Percentiles rank a stretch among this genome's conserved stretches.
Conservation (phyloP, 2,113 vertebrate species). For the Hemiprocne comata region DNA sequence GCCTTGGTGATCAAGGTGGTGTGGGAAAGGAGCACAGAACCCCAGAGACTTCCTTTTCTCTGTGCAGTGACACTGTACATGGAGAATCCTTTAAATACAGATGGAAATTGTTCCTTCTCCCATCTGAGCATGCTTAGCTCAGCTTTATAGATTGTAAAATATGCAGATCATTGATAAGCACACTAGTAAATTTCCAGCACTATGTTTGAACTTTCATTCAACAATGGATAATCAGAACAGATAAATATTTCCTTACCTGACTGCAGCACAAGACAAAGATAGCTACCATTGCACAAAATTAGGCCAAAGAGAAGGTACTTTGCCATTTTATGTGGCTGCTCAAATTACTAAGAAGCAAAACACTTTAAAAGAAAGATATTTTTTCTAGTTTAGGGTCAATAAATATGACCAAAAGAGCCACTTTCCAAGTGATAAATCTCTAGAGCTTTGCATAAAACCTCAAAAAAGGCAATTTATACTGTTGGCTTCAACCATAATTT, state of each 20-base stretch:
- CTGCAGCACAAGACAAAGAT: background rate
- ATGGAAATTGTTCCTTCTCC: background rate
- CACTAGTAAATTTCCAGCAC: background rate
- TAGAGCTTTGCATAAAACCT: constrained; percentile 4
- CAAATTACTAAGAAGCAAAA: background rate
- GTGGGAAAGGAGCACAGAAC: background rate
- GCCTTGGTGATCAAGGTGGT: background rate
- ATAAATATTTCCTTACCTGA: background rate
- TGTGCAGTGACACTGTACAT: background rate
- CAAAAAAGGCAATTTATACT: constrained; percentile 8
- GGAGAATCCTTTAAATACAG: background rate
- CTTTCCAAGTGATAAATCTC: constrained; percentile 22
- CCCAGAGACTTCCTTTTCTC: background rate
- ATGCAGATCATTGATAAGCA: background rate
- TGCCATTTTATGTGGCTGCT: background rate
- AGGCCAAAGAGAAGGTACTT: background rate
- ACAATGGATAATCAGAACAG: background rate
- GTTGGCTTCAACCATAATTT: constrained; percentile 23
- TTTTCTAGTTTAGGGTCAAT: constrained; percentile 2
- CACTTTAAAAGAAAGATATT: background rate
- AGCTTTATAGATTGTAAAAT: background rate
- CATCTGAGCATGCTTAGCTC: background rate
- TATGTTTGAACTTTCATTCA: background rate
- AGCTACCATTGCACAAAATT: background rate
- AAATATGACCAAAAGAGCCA: constrained; percentile 17